These are phyloP conservation scores for Eumaeus atala DNA, from an alignment of 1,140 invertebrate genomes.

Conservation along the genomic window DNA sequence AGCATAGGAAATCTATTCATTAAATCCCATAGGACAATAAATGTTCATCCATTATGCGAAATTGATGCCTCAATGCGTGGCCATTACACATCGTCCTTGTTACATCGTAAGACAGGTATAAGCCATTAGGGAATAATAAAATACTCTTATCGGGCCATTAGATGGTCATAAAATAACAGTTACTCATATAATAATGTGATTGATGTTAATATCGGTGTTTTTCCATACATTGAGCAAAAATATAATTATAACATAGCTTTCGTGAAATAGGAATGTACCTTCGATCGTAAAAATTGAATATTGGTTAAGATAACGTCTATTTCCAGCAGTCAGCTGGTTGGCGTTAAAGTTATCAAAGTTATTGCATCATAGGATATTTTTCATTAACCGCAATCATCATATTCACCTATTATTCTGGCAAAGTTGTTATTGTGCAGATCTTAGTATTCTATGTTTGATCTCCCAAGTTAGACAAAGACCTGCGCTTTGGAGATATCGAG, in stretches of 20 bases:
- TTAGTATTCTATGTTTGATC: no score
- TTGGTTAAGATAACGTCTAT: no score
- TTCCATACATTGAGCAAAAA: conserved; percentile 25
- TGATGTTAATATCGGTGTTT: conserved; percentile 66
- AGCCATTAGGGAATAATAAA: conserved; percentile 72
- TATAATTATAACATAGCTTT: background rate
- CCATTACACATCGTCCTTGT: conserved; percentile 55
- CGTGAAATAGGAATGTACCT: no score
- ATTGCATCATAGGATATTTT: no score
- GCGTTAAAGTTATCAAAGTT: no score
- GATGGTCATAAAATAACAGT: conserved; percentile 71
- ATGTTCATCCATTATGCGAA: conserved; percentile 62
- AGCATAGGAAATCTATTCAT: conserved; percentile 15
- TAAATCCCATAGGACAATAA: conserved; percentile 46
- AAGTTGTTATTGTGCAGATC: no score
- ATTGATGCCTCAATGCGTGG: conserved; percentile 56
- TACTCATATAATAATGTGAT: conserved; percentile 70
- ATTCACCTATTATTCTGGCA: no score
- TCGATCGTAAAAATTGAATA: no score
- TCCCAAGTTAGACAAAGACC: no score
- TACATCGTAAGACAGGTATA: conserved; percentile 67
- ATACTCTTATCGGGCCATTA: conserved; percentile 70
- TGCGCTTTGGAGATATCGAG: no score
- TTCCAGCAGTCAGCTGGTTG: no score
- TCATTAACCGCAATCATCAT: no score